Percentiles rank a stretch among this genome's conserved stretches.
Conservation (phyloP, 2,113 vertebrate species). For the Probosciger aterrimus region DNA sequence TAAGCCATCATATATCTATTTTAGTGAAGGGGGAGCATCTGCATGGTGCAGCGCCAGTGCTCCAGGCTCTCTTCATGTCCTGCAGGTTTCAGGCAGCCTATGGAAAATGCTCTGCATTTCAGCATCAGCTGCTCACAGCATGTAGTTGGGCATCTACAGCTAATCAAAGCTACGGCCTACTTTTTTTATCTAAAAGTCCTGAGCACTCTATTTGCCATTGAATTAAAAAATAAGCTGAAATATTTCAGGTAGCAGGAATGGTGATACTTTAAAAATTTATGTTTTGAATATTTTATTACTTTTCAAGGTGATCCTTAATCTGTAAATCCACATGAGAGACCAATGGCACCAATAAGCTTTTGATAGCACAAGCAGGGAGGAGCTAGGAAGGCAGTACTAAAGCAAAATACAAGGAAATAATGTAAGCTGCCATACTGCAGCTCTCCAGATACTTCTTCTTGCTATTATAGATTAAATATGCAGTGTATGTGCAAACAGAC, state of each 20-base stretch:
- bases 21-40: neutral
- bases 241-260: neutral
- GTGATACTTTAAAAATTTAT: neutral
- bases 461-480: neutral
- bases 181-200: neutral
- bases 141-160: neutral
- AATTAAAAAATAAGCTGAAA: neutral
- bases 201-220: fast-evolving
- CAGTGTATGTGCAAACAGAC: neutral
- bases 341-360: neutral
- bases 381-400: neutral
- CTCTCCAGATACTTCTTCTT: neutral
- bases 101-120: neutral
- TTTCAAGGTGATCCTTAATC: neutral
- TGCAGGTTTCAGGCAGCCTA: neutral
- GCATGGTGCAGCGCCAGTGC: fast-evolving
- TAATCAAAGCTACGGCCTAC: neutral
- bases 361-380: neutral
- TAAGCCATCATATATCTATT: neutral
- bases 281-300: neutral
- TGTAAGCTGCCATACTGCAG: neutral
- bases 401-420: neutral
- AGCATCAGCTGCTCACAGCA: neutral
- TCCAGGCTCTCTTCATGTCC: neutral
- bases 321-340: neutral